Evolutionary conservation across 2,113 vertebrate genomes (phyloP).

Genomic region (Meleagris gallopavo): DNA sequence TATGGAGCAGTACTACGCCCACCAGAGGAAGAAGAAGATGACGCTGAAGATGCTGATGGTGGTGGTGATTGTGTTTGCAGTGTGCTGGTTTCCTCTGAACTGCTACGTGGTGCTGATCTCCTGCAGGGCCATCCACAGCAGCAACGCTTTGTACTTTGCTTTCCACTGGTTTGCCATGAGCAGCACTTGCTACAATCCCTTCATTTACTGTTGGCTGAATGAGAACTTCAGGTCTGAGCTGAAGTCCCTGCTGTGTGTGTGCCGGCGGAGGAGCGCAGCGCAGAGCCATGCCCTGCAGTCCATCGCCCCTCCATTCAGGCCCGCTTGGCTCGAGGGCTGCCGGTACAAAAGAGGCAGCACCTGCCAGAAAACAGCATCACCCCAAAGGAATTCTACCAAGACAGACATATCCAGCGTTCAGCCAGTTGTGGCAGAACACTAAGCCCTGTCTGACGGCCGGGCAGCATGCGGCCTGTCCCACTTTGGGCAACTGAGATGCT

Average conservation of each 20-base stretch:
- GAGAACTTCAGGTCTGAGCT: slow-evolving; percentile 78
- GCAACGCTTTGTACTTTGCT: slow-evolving; percentile 79
- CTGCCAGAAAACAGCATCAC: background rate
- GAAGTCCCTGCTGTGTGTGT: slow-evolving; percentile 66
- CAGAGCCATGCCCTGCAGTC: slow-evolving; percentile 45
- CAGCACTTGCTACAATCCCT: slow-evolving; percentile 85
- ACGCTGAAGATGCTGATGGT: slow-evolving; percentile 84
- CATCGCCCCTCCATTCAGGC: background rate
- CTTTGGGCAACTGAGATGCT: rapidly evolving
- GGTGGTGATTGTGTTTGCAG: slow-evolving; percentile 80
- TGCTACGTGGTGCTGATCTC: slow-evolving; percentile 82
- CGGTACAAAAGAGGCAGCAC: background rate
- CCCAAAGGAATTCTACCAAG: slow-evolving; percentile 51
- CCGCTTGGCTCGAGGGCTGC: slow-evolving; percentile 27
- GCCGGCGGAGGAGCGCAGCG: background rate
- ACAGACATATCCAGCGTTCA: slow-evolving; percentile 59
- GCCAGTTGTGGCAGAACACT: slow-evolving; percentile 61
- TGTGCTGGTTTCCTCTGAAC: slow-evolving; percentile 85
- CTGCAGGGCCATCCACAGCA: slow-evolving; percentile 79
- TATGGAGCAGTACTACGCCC: slow-evolving; percentile 80
- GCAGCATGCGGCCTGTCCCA: background rate
- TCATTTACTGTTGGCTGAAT: slow-evolving; percentile 85
- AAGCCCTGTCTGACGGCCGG: background rate
- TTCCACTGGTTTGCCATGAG: slow-evolving; percentile 86
- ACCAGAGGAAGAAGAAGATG: slow-evolving; percentile 81